Conservation (phyloP, 2,888 invertebrate species). For the Elysia crispata region DNA sequence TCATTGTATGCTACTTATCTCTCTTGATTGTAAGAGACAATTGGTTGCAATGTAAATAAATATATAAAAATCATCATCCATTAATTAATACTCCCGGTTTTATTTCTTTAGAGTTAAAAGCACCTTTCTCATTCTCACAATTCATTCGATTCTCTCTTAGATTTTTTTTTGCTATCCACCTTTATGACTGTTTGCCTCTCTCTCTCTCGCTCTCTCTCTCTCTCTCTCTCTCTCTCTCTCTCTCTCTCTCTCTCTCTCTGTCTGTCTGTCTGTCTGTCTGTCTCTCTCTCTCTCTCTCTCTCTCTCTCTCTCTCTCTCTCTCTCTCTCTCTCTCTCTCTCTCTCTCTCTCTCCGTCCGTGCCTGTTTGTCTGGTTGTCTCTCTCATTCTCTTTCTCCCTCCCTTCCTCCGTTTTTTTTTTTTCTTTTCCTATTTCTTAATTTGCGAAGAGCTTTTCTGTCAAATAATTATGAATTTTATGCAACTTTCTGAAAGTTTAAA, state of each 20-base stretch:
- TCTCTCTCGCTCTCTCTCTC: background rate
- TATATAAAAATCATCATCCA: too few species aligned
- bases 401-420: background rate
- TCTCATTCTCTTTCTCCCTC: background rate
- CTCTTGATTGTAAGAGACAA: too few species aligned
- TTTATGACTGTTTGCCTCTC: background rate
- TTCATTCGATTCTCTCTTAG: background rate
- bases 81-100: too few species aligned
- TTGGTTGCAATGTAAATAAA: too few species aligned
- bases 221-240: conserved; percentile 19
- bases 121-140: background rate
- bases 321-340: conserved; percentile 9
- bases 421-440: too few species aligned
- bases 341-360: conserved; percentile 9
- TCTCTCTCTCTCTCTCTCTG: conserved; percentile 15
- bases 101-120: too few species aligned
- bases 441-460: too few species aligned
- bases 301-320: conserved; percentile 9
- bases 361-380: too few species aligned
- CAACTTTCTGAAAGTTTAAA: too few species aligned
- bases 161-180: background rate
- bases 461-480: too few species aligned
- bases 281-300: conserved; percentile 6
- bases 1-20: too few species aligned
- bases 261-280: conserved; percentile 6